phyloP scores from a whole-genome alignment of 2,113 vertebrate species.

The Pachypanchax playfairii region DNA sequence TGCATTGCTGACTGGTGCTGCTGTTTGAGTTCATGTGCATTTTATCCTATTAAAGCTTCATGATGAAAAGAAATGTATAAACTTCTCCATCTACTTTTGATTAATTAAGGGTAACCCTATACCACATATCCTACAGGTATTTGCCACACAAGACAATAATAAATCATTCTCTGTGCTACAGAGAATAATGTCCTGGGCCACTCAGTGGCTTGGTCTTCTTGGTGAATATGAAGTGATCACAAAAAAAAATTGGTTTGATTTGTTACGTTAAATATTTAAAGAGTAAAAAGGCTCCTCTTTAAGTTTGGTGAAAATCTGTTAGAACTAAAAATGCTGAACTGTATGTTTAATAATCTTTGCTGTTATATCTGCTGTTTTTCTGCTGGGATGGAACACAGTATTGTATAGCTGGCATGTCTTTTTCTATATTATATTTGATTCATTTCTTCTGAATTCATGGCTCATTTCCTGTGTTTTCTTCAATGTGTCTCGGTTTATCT shows the following conservation, averaged over 20 bases:
- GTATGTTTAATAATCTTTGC: constrained; percentile 14
- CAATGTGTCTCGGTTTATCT: constrained; percentile 13
- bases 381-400: constrained; percentile 19
- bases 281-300: too few relatives aligned
- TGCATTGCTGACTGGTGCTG: background rate
- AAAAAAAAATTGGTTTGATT: background rate
- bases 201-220: background rate
- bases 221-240: background rate
- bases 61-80: too few relatives aligned
- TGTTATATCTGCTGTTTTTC: constrained; percentile 6
- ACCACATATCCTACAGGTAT: background rate
- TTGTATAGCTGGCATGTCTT: constrained; percentile 10
- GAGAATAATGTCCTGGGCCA: background rate
- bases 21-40: background rate
- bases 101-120: background rate
- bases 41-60: background rate
- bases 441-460: constrained; percentile 26
- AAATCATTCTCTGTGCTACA: background rate
- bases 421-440: constrained; percentile 28
- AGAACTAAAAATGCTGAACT: background rate
- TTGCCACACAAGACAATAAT: background rate
- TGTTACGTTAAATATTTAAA: background rate
- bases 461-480: constrained; percentile 39
- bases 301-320: constrained; percentile 14
- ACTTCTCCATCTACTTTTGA: background rate